A percentile compares a stretch with the other conserved stretches of the same genome.
phyloP scores from a whole-genome alignment of 2,113 vertebrate species.

The Eurypyga helias region DNA sequence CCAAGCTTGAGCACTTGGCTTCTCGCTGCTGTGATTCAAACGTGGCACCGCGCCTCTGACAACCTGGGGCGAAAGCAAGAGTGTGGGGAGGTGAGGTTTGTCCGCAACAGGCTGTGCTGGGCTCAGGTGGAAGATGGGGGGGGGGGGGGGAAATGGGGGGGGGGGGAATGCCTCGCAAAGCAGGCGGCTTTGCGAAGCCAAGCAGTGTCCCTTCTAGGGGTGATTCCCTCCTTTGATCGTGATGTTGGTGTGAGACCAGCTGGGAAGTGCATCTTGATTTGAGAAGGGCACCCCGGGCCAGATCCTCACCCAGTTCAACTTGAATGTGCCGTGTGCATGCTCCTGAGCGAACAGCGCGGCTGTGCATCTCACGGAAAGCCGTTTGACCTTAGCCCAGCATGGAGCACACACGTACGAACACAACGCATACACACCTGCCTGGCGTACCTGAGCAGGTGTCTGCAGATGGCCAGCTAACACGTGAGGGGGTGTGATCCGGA shows the following conservation, averaged over 20 bases:
- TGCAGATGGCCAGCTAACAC: background rate
- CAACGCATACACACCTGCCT: background rate
- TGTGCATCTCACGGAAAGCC: background rate
- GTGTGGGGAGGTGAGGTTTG: background rate
- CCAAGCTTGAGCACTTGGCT: background rate
- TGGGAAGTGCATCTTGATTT: background rate
- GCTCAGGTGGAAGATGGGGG: background rate
- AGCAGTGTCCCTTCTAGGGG: background rate
- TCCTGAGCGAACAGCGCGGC: background rate
- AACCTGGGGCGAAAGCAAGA: background rate
- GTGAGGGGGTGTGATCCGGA: background rate
- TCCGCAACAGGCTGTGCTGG: background rate
- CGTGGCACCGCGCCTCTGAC: background rate
- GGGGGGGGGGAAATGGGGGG: too few relatives aligned
- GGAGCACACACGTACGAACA: background rate
- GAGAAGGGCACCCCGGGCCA: background rate
- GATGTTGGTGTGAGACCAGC: background rate
- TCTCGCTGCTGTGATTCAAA: background rate
- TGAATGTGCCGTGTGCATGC: background rate
- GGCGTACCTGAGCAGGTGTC: background rate
- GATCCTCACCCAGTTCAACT: background rate
- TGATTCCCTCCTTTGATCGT: background rate
- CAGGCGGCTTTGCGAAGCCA: background rate
- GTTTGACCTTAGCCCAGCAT: background rate
- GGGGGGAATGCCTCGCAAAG: too few relatives aligned